Percentiles rank a stretch among this genome's conserved stretches.
These are phyloP conservation scores for Grammomys surdaster DNA, from an alignment of 2,113 vertebrate species.

Conservation along the genomic window DNA sequence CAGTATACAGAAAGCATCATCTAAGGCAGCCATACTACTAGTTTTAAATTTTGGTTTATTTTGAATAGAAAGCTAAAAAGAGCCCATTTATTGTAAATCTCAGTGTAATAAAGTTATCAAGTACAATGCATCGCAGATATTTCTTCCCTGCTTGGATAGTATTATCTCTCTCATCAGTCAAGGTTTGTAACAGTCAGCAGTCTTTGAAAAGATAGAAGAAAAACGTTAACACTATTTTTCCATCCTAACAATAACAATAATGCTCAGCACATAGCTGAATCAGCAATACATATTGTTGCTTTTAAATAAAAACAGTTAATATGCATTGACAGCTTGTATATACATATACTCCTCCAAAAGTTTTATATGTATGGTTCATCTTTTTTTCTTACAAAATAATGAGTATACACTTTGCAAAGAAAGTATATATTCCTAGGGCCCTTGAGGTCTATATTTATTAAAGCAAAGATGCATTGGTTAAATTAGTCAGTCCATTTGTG, in stretches of 20 bases:
- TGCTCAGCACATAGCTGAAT: background rate
- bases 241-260: background rate
- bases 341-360: background rate
- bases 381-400: background rate
- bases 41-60: background rate
- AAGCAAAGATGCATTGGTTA: background rate
- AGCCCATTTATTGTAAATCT: background rate
- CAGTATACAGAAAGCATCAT: background rate
- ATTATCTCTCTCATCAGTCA: background rate
- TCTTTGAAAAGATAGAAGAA: constrained; percentile 10
- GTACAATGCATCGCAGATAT: background rate
- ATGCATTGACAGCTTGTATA: background rate
- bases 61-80: constrained; percentile 9
- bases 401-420: background rate
- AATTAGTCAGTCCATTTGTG: background rate
- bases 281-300: background rate
- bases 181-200: background rate
- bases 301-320: constrained; percentile 31
- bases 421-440: background rate
- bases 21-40: background rate
- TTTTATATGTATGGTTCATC: background rate
- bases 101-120: background rate
- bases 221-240: background rate
- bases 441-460: constrained; percentile 1
- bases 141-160: background rate